Base-by-base conservation (phyloP, 2,888 invertebrate species). In the Iselma pallidipennis region DNA sequence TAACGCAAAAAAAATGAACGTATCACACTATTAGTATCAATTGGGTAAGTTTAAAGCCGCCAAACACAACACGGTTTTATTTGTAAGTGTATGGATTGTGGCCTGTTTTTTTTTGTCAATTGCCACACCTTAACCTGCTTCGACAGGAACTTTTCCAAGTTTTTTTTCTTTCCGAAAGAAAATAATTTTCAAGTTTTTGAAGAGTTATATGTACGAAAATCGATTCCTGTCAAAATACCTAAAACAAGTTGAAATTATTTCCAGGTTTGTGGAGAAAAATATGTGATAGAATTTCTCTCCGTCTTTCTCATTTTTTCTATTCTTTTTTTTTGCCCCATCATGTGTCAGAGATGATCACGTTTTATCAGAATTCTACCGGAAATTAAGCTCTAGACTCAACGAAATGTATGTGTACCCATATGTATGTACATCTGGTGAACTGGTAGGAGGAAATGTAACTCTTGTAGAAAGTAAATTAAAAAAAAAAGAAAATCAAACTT, bases 21-120 rank as follows among this genome's bases (percentile, higher is more conserved):
- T 33, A 42, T 37, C 28, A 26, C 19, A 26, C 55, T 37, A 59
- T 59, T 59, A 53, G 55, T 59, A 54, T 59, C 14, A 25, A 49
- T 55, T 28, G 48, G 49, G 26, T 28, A 42, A 33, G 29, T 55
- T 59, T 50, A 31, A 45, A 52, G 45, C 21, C 50, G 26, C 21
- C 49, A 33, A n/a, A n/a, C n/a, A n/a, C n/a, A n/a, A n/a, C n/a
- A n/a, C n/a, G n/a, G n/a, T n/a, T n/a, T n/a, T n/a, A n/a, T n/a
- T n/a, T n/a, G n/a, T n/a, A n/a, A n/a, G n/a, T n/a, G n/a, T n/a
- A n/a, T n/a, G n/a, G n/a, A n/a, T n/a, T n/a, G n/a, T n/a, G n/a
- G n/a, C n/a, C n/a, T n/a, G n/a, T n/a, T n/a, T n/a, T n/a, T n/a
- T n/a, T n/a, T n/a, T n/a, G n/a, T n/a, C n/a, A n/a, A n/a, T n/a